Percentiles rank a stretch among this genome's conserved stretches.
Conservation (phyloP, 2,113 vertebrate genomes). For the Noturus placidus region DNA sequence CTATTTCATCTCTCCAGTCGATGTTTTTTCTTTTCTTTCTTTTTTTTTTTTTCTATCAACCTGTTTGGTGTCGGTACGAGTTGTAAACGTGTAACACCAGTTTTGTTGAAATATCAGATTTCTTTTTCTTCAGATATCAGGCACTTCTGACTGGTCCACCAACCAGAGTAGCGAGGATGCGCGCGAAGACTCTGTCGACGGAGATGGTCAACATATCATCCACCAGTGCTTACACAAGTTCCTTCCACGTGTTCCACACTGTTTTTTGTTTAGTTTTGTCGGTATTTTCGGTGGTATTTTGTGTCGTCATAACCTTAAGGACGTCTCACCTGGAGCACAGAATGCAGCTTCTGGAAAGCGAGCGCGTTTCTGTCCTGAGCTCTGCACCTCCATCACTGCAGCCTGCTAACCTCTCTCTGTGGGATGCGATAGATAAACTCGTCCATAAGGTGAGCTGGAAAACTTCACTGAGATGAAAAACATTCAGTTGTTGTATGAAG, state of each 20-base stretch:
- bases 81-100: neutral
- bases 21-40: neutral
- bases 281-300: constrained; percentile 66
- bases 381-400: constrained; percentile 46
- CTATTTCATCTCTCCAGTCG: neutral
- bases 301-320: constrained; percentile 73
- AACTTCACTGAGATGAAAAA: neutral
- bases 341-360: constrained; percentile 70
- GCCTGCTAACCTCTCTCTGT: constrained; percentile 58
- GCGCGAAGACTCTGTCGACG: constrained; percentile 17
- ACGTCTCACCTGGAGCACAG: constrained; percentile 73
- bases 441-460: constrained; percentile 72
- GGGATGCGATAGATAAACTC: constrained; percentile 75
- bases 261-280: constrained; percentile 68
- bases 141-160: neutral
- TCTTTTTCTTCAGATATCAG: too few species aligned
- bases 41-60: neutral
- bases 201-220: neutral
- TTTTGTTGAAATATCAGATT: neutral
- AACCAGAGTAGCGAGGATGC: constrained; percentile 35
- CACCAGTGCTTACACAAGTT: neutral
- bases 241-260: constrained; percentile 34
- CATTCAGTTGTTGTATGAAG: neutral
- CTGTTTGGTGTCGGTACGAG: constrained; percentile 1
- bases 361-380: constrained; percentile 53